Percentiles rank a stretch among this genome's conserved stretches.
These are phyloP conservation scores for Natrix natrix DNA, from an alignment of 2,797 vertebrate species.

Conservation along the genomic window DNA sequence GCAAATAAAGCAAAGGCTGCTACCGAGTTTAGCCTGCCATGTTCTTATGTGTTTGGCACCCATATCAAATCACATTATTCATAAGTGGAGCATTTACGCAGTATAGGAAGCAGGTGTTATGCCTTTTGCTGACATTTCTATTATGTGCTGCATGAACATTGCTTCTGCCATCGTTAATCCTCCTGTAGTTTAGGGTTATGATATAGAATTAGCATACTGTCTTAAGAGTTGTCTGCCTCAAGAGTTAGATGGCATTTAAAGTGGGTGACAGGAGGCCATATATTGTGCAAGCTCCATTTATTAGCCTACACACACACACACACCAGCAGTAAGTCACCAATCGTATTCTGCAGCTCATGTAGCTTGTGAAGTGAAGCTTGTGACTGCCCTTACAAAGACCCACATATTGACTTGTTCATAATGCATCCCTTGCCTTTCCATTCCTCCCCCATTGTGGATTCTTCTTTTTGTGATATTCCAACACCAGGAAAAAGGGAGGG, in stretches of 20 bases:
- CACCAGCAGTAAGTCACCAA: background rate
- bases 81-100: constrained; percentile 20
- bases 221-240: constrained; percentile 23
- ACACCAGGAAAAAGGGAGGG: background rate
- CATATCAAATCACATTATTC: constrained; percentile 34
- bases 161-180: constrained; percentile 34
- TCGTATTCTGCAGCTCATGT: background rate
- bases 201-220: constrained; percentile 40
- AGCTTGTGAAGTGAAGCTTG: background rate
- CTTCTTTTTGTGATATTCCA: background rate
- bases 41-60: constrained; percentile 25
- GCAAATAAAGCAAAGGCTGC: constrained; percentile 16
- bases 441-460: background rate
- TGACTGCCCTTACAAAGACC: background rate
- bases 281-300: constrained; percentile 16
- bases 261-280: constrained; percentile 22
- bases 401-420: background rate
- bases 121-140: constrained; percentile 36
- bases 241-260: constrained; percentile 35
- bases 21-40: constrained; percentile 31
- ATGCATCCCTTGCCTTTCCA: background rate
- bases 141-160: background rate
- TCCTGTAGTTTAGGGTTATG: constrained; percentile 40
- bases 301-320: background rate
- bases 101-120: constrained; percentile 17